Evolutionary conservation across 2,888 invertebrate species (phyloP).

Genomic region (Rhagophthalmus giganteus): DNA sequence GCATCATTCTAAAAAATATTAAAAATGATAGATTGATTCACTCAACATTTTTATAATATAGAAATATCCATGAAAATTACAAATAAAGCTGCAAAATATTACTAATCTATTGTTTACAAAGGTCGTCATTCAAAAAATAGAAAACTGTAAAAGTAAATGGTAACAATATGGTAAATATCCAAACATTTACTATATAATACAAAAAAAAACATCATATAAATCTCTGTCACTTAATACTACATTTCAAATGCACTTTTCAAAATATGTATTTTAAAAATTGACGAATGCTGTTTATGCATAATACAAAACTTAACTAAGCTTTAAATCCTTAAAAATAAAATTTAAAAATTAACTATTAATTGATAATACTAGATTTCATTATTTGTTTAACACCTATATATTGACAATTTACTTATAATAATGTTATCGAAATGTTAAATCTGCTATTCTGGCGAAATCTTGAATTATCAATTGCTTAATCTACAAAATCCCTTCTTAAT

Average conservation of each 20-base stretch:
- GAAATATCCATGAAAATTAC: slow-evolving; percentile 29
- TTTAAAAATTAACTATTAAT: too few species aligned
- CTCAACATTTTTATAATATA: slow-evolving; percentile 29
- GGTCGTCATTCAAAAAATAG: slow-evolving; percentile 21
- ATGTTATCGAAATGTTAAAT: too few species aligned
- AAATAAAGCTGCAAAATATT: slow-evolving; percentile 28
- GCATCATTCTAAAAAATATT: too few species aligned
- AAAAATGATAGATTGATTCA: too few species aligned
- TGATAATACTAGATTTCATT: too few species aligned
- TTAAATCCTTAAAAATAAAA: too few species aligned
- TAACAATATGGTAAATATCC: slow-evolving; percentile 36
- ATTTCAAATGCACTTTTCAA: slow-evolving; percentile 14
- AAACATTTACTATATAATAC: slow-evolving; percentile 17
- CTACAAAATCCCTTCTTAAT: too few species aligned
- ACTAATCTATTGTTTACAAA: slow-evolving; percentile 20
- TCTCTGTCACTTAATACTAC: slow-evolving; percentile 24
- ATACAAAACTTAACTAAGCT: neutral
- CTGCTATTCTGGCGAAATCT: too few species aligned
- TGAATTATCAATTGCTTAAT: too few species aligned
- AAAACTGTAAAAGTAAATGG: slow-evolving; percentile 31
- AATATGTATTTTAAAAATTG: neutral
- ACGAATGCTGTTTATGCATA: neutral
- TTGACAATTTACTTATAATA: too few species aligned
- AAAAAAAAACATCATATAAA: slow-evolving; percentile 26
- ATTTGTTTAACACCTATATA: too few species aligned